phyloP scores from a whole-genome alignment of 92 coral and sea anemone species.

The Palythoa grandiflora region DNA sequence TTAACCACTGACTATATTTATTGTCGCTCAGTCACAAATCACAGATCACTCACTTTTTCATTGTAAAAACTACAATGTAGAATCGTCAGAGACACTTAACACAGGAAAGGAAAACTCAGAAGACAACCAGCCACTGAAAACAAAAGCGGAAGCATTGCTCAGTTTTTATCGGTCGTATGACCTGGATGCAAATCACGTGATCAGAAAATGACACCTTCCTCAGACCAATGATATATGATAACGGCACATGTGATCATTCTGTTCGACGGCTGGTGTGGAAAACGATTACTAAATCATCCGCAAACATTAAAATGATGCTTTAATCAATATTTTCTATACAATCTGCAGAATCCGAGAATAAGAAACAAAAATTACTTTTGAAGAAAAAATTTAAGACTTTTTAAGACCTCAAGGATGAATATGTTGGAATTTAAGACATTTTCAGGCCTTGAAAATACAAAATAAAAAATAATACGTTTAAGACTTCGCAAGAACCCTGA shows the following conservation, averaged over 20 bases:
- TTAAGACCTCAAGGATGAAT: not conserved
- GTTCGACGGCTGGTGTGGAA: not conserved
- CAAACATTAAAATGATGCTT: slow-evolving; percentile 14
- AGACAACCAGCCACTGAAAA: slow-evolving; percentile 27
- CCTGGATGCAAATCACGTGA: slow-evolving; percentile 36
- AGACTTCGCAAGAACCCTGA: too few species aligned
- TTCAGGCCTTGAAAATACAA: too few species aligned
- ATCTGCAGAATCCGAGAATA: too few species aligned
- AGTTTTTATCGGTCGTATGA: slow-evolving; percentile 17
- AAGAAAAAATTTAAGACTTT: too few species aligned
- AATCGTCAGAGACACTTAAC: slow-evolving; percentile 14
- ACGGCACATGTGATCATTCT: slow-evolving; percentile 31
- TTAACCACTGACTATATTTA: slow-evolving; percentile 8
- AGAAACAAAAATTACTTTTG: too few species aligned
- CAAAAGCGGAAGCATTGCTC: slow-evolving; percentile 3
- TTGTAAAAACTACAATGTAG: slow-evolving; percentile 25
- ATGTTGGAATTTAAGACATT: not conserved
- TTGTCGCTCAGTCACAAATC: slow-evolving; percentile 1
- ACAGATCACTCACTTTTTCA: slow-evolving; percentile 6
- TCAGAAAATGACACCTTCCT: slow-evolving; percentile 3
- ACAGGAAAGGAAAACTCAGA: slow-evolving; percentile 10
- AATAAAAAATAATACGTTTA: too few species aligned
- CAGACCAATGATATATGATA: slow-evolving; percentile 23
- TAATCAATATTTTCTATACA: slow-evolving; percentile 2
- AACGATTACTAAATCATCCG: not conserved